phyloP scores from a whole-genome alignment of 1,140 invertebrate species.

The Apis laboriosa region DNA sequence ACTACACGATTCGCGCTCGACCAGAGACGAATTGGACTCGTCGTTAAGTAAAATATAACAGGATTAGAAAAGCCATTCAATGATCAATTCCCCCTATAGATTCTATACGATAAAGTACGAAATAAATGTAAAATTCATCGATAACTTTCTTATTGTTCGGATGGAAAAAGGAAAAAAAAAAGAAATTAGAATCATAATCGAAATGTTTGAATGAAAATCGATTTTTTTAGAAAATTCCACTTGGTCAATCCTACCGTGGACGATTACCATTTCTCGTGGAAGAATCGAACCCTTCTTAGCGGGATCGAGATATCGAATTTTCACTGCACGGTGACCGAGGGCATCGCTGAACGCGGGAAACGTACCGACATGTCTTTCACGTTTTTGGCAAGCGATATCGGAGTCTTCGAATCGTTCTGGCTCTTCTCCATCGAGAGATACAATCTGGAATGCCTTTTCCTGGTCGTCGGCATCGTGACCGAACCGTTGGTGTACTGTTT shows the following conservation, averaged over 20 bases:
- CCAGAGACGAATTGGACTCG: no score
- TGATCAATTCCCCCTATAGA: no score
- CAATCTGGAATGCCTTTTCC: conserved; percentile 71
- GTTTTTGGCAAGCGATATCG: conserved; percentile 73
- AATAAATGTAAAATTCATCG: no score
- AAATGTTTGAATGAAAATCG: background rate
- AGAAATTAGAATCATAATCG: no score
- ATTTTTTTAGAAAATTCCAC: conserved; percentile 66
- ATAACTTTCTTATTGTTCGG: no score
- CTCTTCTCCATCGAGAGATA: conserved; percentile 76
- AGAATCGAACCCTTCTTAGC: conserved; percentile 48
- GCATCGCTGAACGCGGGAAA: conserved; percentile 71
- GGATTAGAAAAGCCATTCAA: no score
- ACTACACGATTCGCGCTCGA: no score
- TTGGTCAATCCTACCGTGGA: conserved; percentile 77
- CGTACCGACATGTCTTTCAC: conserved; percentile 71
- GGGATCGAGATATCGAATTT: conserved; percentile 69
- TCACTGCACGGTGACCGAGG: conserved; percentile 71
- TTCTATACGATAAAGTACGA: no score
- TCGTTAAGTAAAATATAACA: no score
- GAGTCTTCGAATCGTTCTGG: conserved; percentile 78
- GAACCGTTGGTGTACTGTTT: conserved; percentile 75
- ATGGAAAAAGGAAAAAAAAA: background rate
- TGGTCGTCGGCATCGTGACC: conserved; percentile 74
- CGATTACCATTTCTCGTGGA: conserved; percentile 74